Base-by-base conservation (phyloP, 2,113 vertebrate species). In the Sisor rabdophorus region DNA sequence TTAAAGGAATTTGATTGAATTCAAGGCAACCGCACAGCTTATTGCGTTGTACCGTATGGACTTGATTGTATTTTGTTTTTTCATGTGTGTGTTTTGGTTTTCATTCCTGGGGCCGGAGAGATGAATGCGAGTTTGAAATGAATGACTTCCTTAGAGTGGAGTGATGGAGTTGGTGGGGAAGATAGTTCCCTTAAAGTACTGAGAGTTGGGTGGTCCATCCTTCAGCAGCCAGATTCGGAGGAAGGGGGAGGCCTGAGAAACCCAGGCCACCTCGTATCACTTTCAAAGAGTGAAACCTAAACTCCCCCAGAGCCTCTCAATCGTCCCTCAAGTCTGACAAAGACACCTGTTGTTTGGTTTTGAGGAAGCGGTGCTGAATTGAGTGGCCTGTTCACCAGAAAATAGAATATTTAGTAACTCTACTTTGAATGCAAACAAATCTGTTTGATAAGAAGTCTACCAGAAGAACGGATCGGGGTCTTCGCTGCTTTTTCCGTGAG, bases 311-410 rank as follows among this genome's bases (percentile, higher is more conserved):
- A 74, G 78, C 81, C 84, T 83, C 85, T 89, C 86, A 77, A 83
- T 86, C 76, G 83, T 86, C 81, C 86, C 84, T 89, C 81, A 44
- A 73, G 71, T 84, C 75, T 85, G 86, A 92, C 90, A 93, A 92
- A 90, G 89, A 90, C 91, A 93, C 91, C 91, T 93, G 91, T 93
- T 92, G 91, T 93, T 91, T 86, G 26, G 79, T 85, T 86, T 85
- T 84, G 79, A 85, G 84, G 84, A 79, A 84, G 84, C 40, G 40
- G 40, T 76, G 56, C 79, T 87, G 88, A 85, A 90, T 85, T 86
- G 88, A 83, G 88, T 80, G 83, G 89, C 83, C 85, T 89, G 88
- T 90, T 90, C 89, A 74, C 77, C 81, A 82, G 80, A 87, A 90
- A 89, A 90, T 85, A 83, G 79, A 44, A 75, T 60, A 59, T 76